phyloP scores from a whole-genome alignment of 1,140 invertebrate species.

The Rhyacophila brunnea region DNA sequence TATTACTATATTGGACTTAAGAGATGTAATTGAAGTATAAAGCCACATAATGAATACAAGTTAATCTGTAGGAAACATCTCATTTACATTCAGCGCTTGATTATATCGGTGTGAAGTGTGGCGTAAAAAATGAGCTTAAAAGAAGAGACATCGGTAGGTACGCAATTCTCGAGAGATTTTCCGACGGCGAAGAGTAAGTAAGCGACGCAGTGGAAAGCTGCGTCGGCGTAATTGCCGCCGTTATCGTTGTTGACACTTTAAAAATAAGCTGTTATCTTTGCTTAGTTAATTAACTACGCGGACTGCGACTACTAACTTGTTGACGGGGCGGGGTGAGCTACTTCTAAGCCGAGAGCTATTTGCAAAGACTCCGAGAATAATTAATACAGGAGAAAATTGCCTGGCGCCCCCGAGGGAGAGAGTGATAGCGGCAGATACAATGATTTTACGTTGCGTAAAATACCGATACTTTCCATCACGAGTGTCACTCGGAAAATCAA shows the following conservation, averaged over 20 bases:
- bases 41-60: too few species aligned
- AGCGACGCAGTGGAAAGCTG: slow-evolving; percentile 11
- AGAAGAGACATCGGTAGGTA: neutral
- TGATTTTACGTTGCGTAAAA: too few species aligned
- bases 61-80: too few species aligned
- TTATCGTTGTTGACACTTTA: slow-evolving; percentile 30
- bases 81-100: too few species aligned
- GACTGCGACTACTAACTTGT: slow-evolving; percentile 8
- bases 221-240: slow-evolving; percentile 19
- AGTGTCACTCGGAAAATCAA: too few species aligned
- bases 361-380: slow-evolving; percentile 21
- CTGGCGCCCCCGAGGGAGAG: slow-evolving; percentile 7
- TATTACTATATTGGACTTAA: too few species aligned
- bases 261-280: slow-evolving; percentile 28
- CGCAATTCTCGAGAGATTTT: neutral
- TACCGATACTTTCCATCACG: too few species aligned
- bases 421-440: too few species aligned
- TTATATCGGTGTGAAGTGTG: neutral
- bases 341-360: slow-evolving; percentile 9
- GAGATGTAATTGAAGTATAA: too few species aligned
- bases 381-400: slow-evolving; percentile 23
- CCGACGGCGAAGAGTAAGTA: neutral
- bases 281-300: slow-evolving; percentile 13
- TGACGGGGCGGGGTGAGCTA: neutral
- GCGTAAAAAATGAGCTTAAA: neutral